Base-by-base conservation (phyloP, 2,888 invertebrate species). In the Ariolimax columbianus region DNA sequence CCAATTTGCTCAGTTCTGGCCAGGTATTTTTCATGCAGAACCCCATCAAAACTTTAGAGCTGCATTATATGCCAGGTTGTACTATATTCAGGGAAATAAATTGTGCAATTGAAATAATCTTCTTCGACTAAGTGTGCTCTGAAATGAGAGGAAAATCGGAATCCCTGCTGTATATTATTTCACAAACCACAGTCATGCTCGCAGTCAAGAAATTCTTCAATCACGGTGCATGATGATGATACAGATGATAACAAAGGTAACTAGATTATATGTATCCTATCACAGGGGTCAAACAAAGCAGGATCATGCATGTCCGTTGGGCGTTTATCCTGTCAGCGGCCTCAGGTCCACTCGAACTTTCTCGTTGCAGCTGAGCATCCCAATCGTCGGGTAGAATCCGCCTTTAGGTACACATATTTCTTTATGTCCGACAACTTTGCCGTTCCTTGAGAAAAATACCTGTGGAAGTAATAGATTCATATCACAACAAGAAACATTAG, bases 401-500 rank as follows among this genome's bases (percentile, higher is more conserved):
- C 95, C 95, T 89, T 94, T 94, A 14, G 95, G 95, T 86, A 95
- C 94, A 80, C 92, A 90, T n/a, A 95, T 94, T 88, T 95, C 94
- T 87, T 94, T 94, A 73, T 94, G 93, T 1, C 95, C 95, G 72
- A 95, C 93, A 55, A 94, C 94, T 88, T 94, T 94, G 23, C 95
- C 95, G 91, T 95, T 95, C 85, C 95, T 91, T 70, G 95, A 95
- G 89, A 95, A 95, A 91, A 95, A 95, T 63, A 95, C 95, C 95
- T 95, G 91, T n/a, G n/a, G n/a, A n/a, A n/a, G n/a, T n/a, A n/a
- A n/a, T n/a, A n/a, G n/a, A n/a, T n/a, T n/a, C n/a, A n/a, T n/a
- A n/a, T n/a, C n/a, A n/a, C n/a, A n/a, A n/a, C n/a, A n/a, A n/a
- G n/a, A n/a, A n/a, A n/a, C n/a, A n/a, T n/a, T n/a, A n/a, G n/a